Evolutionary conservation across 2,888 invertebrate genomes (phyloP).

Genomic region (Portevinia maculata): DNA sequence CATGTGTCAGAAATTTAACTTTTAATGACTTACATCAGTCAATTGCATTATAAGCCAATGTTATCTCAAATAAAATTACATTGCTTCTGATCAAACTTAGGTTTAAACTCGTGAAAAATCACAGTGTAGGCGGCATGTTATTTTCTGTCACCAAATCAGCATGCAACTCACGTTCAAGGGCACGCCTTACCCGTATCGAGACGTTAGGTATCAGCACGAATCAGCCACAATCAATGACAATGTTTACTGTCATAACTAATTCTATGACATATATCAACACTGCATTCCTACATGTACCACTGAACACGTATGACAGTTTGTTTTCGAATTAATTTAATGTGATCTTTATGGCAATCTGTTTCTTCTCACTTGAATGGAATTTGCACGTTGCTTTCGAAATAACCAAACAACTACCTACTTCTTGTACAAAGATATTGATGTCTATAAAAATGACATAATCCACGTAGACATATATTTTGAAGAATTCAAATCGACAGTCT

Average conservation of each 20-base stretch:
- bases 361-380: constrained; percentile 36
- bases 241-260: constrained; percentile 57
- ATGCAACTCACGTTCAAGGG: constrained; percentile 69
- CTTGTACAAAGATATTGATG: background rate
- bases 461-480: background rate
- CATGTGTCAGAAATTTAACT: constrained; percentile 39
- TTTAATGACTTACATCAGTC: constrained; percentile 17
- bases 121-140: constrained; percentile 38
- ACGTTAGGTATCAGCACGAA: constrained; percentile 12
- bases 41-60: constrained; percentile 15
- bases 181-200: constrained; percentile 40
- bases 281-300: constrained; percentile 39
- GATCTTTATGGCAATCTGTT: constrained; percentile 5
- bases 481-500: background rate
- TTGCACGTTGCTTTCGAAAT: constrained; percentile 14
- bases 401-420: background rate
- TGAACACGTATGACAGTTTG: constrained; percentile 36
- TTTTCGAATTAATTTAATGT: constrained; percentile 21
- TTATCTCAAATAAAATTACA: constrained; percentile 23
- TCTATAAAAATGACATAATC: constrained; percentile 2
- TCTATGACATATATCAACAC: constrained; percentile 7
- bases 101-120: background rate
- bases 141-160: constrained; percentile 56
- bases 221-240: constrained; percentile 44
- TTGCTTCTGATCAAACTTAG: constrained; percentile 27